Percentiles rank a stretch among this genome's conserved stretches.
Evolutionary conservation across 2,888 invertebrate genomes (phyloP).

Genomic region (Capitulum mitella): DNA sequence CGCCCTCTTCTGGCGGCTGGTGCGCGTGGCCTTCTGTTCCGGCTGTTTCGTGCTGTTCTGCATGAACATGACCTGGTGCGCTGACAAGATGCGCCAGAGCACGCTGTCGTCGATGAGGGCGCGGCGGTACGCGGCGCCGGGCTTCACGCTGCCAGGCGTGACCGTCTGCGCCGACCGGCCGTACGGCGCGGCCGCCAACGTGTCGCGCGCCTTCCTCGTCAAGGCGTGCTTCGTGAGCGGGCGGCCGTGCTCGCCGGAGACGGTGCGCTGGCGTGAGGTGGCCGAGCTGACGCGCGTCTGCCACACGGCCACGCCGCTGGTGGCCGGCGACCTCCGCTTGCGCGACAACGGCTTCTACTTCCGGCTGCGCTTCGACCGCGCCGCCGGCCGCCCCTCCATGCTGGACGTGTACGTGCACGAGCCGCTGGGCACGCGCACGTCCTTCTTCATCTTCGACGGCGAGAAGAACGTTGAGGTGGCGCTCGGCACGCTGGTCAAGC

Average conservation of each 20-base stretch:
- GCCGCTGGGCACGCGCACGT: not conserved
- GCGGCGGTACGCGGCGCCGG: not conserved
- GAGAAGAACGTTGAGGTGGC: slow-evolving; percentile 3
- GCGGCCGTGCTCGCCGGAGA: not conserved
- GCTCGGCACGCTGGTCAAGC: not conserved
- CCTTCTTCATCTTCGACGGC: slow-evolving; percentile 6
- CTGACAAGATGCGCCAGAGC: not conserved
- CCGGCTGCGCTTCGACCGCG: not conserved
- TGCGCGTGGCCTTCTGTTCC: not conserved
- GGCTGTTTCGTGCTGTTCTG: not conserved
- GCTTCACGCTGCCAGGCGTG: not conserved
- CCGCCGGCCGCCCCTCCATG: not conserved
- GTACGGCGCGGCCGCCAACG: not conserved
- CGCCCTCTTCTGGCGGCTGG: not conserved
- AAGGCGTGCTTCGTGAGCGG: slow-evolving; percentile 58
- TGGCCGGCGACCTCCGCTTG: not conserved
- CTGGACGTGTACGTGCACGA: not conserved
- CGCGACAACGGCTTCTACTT: not conserved
- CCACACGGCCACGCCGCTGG: not conserved
- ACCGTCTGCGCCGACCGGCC: not conserved
- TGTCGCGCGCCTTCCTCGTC: slow-evolving; percentile 40
- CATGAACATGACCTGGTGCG: not conserved
- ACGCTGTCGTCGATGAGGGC: not conserved
- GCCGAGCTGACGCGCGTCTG: not conserved
- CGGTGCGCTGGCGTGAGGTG: not conserved